These are phyloP conservation scores for Emys orbicularis DNA, from an alignment of 2,797 vertebrate genomes.

Conservation along the genomic window DNA sequence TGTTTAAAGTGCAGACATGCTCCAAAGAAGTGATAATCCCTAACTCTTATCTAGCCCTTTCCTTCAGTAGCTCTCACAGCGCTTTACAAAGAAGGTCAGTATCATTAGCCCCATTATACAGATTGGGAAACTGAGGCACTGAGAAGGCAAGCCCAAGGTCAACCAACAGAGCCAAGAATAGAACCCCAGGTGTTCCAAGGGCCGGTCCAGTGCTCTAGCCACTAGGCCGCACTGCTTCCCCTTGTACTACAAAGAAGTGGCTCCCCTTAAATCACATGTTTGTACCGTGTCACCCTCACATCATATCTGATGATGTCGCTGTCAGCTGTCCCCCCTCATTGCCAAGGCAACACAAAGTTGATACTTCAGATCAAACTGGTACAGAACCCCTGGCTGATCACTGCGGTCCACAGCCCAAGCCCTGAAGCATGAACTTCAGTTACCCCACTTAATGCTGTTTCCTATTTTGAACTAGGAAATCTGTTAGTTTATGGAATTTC, in stretches of 20 bases:
- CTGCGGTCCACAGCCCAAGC: too few species aligned
- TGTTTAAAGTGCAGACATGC: background rate
- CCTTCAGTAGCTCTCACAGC: background rate
- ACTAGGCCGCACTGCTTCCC: background rate
- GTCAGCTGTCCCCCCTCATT: background rate
- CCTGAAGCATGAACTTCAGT: too few species aligned
- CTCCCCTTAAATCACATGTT: background rate
- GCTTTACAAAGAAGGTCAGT: background rate
- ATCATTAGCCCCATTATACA: background rate
- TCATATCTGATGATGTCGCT: too few species aligned
- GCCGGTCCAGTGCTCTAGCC: background rate
- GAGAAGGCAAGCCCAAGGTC: background rate
- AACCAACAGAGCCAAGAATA: background rate
- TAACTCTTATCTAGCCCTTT: background rate
- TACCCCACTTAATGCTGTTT: too few species aligned
- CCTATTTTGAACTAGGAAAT: too few species aligned
- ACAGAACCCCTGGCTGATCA: too few species aligned
- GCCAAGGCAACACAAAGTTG: background rate
- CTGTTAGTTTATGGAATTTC: too few species aligned
- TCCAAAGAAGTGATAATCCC: background rate
- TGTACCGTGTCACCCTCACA: background rate
- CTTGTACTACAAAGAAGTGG: background rate
- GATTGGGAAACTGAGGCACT: background rate
- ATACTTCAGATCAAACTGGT: background rate
- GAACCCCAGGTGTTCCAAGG: background rate